Evolutionary conservation across 2,888 invertebrate species (phyloP), one percentile per base, ranked within the genome.

Genomic region (Galeopsomyia nigrocyanea): DNA sequence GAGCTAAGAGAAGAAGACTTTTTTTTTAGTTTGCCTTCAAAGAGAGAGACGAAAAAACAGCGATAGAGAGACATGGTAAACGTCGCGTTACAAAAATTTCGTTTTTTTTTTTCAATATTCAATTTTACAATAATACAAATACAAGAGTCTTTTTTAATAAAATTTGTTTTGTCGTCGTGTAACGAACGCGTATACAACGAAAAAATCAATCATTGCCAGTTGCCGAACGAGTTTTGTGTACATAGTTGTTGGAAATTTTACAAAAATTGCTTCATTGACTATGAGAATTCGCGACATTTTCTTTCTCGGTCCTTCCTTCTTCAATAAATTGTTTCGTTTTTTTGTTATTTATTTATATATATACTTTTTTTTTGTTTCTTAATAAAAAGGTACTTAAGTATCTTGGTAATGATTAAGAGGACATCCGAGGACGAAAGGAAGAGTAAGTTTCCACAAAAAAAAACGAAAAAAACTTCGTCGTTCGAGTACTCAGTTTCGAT

Each of bases 51-150:
- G 55, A 17, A 19, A 19, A 62, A 49, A 62, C 10, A 60, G 50
- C 21, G 17, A 58, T 3, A 66, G 58, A 65, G 19, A 74, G 62
- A 67, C 51, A 70, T 70, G 53, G 62, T 58, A 73, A 70, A 70
- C 60, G 50, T 68, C 60, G 70, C 64, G 56, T 71, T 74, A 74
- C 60, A 74, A 74, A 74, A 74, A 51, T 68, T 74, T 71, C 26
- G 26, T 26, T 60, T 67, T 10, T 69, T 39, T n/a, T 53, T 66
- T 21, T 47, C 47, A 16, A 47, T 51, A 26, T 62, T n/a, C 51
- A 26, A 16, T 53, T 55, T 46, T 66, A 57, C 17, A 50, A 17
- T 51, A 47, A 19, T 53, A 53, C 53, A 53, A 53, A 53, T 62
- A 51, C 50, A 19, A 13, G 17, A 56, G n/a, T 68, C 31, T 47